phyloP scores from a whole-genome alignment of 2,113 vertebrate genomes.

The Tachysurus fulvidraco region DNA sequence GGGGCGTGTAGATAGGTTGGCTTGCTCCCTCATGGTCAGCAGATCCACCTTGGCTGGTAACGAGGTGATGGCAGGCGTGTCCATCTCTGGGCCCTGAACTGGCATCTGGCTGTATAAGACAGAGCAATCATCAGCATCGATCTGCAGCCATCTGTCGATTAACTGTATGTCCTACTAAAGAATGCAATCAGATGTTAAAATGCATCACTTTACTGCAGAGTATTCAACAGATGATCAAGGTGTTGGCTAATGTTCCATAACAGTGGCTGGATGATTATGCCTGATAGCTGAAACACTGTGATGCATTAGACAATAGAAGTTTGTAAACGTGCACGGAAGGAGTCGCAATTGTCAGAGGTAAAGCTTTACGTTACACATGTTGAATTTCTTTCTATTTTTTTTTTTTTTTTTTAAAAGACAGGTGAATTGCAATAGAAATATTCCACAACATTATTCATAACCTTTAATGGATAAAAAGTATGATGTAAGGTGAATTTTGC shows the following conservation, averaged over 20 bases:
- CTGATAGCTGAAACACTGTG: neutral
- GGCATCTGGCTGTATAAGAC: constrained; percentile 78
- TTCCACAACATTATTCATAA: too few species aligned
- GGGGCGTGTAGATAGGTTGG: constrained; percentile 41
- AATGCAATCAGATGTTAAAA: neutral
- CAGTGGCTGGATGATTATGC: too few species aligned
- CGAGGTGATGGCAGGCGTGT: constrained; percentile 59
- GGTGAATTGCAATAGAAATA: too few species aligned
- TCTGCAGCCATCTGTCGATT: too few species aligned
- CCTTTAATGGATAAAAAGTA: neutral
- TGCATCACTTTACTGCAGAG: neutral
- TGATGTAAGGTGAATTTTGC: neutral
- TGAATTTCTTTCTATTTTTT: too few species aligned
- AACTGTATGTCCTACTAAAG: neutral
- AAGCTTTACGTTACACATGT: neutral
- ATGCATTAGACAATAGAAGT: neutral
- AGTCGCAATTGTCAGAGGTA: neutral
- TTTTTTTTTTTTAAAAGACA: neutral
- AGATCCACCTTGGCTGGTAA: constrained; percentile 65
- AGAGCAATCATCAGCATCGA: neutral
- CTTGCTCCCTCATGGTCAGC: constrained; percentile 60
- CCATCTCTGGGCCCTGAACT: constrained; percentile 64
- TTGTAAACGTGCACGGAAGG: neutral
- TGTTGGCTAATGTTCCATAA: neutral
- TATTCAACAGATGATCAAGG: neutral